Base-by-base conservation (phyloP, 1,140 invertebrate genomes). In the Orchesella cincta region DNA sequence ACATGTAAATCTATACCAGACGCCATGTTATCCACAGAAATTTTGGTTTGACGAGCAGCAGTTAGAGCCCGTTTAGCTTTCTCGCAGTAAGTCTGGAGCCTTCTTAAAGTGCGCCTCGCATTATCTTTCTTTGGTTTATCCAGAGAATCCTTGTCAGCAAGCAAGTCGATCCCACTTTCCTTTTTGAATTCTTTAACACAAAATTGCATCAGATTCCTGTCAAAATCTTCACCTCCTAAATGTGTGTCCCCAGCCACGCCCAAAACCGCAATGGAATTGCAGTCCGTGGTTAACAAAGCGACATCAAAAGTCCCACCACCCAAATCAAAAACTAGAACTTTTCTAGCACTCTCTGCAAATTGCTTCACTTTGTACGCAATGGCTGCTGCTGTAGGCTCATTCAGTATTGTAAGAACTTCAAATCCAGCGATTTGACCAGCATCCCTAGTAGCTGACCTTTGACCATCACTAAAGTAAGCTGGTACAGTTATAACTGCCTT, bases 1-100 rank as follows among this genome's bases (percentile, higher is more conserved):
- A 95, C 96, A 86, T 98, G 97, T 88, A 97, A 98, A 84, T 98
- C 97, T 80, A 96, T 93, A 76, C 96, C 97, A 85, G 98, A 96
- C 83, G 92, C 96, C 57, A 98, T 87, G 0, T 95, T 97, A 84
- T 98, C 96, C 75, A 98, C 95, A 88, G 96, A 94, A 84, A 97
- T 94, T 83, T 89, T 93, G 31, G 96, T 95, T 87, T 98, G 94
- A 31, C 94, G 95, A 34, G 94, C 95, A 0, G 94, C 95, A 0
- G 95, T 97, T 8, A 98, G 88, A 5, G 95, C 98, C 84, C 96
- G 89, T 89, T 99, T 98, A 76, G 96, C 96, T 78, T 95, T 89
- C 87, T 99, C 97, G 83, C 95, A 98, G 33, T 95, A 93, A 1
- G 95, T 98, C 80, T 95, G 89, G 73, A 98, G 86, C 85, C 96